Base-by-base conservation (phyloP, 2,888 invertebrate genomes). In the Pseudococcus longispinus region DNA sequence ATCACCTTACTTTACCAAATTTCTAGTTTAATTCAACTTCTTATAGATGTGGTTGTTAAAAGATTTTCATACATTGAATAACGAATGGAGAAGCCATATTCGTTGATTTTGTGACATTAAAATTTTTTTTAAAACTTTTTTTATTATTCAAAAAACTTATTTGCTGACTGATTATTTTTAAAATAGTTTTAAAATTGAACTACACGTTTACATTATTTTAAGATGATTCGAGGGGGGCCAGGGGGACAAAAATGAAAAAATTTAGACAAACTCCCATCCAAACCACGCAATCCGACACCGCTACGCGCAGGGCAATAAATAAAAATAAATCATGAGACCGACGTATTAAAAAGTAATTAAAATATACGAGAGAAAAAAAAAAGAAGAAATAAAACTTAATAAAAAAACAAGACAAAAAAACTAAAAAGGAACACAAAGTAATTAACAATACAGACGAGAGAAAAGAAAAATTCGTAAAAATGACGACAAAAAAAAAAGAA, bases 351-450 rank as follows among this genome's bases (percentile, higher is more conserved):
- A 37, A 32, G 8, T 37, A 74, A 29, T 55, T 51, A 55, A 51
- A 55, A 55, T 84, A 84, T 20, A n/a, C n/a, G n/a, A n/a, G n/a
- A 55, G 20, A 32, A 29, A 29, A 29, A 46, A 84, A 51, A 84
- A 84, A 55, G 26, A 42, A 84, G 60, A 29, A 60, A 18, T 65
- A 84, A 84, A 84, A 84, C 32, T 11, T 32, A 29, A 29, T 84
- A 32, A 65, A 65, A 60, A 37, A 84, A 60, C 29, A 37, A 84
- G 23, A 65, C 60, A 55, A 55, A 42, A 84, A 84, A 29, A 60
- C 32, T 65, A 84, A 84, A 84, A 84, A 60, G 84, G 60, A 84
- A 84, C 84, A 84, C 37, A 84, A 51, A 13, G 65, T 65, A 84
- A 65, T 84, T 84, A 84, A 84, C 55, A 65, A 84, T 60, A 60